A percentile compares a stretch with the other conserved stretches of the same genome.
These are phyloP conservation scores for Arctocebus calabarensis DNA, from an alignment of 2,797 vertebrate genomes.

Conservation along the genomic window DNA sequence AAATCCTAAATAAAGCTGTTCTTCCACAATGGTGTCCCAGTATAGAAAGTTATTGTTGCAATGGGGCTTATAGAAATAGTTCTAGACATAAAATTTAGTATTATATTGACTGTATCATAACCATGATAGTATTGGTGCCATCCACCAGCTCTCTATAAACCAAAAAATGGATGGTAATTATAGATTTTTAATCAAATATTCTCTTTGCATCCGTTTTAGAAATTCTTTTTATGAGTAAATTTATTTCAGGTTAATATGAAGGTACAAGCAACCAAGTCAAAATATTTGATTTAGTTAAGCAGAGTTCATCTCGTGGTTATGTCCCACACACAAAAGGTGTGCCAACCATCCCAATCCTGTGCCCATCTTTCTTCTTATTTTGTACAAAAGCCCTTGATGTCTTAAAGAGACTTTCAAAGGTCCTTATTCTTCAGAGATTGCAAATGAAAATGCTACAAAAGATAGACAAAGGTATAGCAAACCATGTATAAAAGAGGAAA, in stretches of 20 bases:
- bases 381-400: background rate
- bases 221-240: background rate
- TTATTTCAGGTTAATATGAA: too few species aligned
- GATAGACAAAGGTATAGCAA: background rate
- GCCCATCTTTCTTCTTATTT: background rate
- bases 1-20: background rate
- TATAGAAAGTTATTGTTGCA: background rate
- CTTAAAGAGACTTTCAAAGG: background rate
- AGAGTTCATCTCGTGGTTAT: too few species aligned
- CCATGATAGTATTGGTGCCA: background rate
- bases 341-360: too few species aligned
- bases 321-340: too few species aligned
- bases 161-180: background rate
- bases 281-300: too few species aligned
- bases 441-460: background rate
- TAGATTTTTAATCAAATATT: background rate
- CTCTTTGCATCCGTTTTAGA: background rate
- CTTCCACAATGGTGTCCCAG: background rate
- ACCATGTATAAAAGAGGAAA: background rate
- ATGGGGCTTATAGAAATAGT: background rate
- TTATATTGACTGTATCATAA: background rate
- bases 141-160: background rate
- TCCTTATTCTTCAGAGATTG: background rate
- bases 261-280: too few species aligned
- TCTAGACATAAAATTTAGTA: background rate